Evolutionary conservation across 2,113 vertebrate species (phyloP).

Genomic region (Pavo muticus): DNA sequence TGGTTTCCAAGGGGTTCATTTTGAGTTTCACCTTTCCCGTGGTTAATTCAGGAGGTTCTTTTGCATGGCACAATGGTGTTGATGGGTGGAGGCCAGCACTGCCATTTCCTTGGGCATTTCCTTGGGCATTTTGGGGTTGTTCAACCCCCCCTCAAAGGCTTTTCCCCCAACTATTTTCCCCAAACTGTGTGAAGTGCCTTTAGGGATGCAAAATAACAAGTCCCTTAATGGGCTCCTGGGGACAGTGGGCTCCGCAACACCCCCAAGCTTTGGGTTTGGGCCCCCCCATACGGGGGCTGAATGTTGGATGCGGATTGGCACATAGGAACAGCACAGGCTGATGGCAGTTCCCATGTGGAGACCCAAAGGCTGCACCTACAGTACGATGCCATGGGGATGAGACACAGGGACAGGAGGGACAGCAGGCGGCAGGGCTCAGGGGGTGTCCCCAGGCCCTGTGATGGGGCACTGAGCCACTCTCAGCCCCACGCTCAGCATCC

Average conservation of each 20-base stretch:
- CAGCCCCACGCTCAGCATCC: neutral
- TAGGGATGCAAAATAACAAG: conserved; percentile 12
- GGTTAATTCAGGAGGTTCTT: neutral
- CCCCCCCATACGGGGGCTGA: neutral
- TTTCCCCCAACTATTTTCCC: neutral
- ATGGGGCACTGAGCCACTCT: neutral
- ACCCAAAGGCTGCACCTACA: neutral
- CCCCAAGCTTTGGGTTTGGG: neutral
- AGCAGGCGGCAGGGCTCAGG: rapidly evolving
- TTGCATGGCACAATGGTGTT: neutral
- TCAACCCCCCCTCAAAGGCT: neutral
- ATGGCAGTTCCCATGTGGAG: neutral
- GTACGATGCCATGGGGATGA: neutral
- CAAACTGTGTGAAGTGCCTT: neutral
- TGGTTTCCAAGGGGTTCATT: neutral
- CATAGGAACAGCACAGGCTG: neutral
- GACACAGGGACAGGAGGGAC: neutral
- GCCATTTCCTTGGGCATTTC: rapidly evolving
- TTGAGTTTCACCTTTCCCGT: neutral
- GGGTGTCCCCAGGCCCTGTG: neutral
- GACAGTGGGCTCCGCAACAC: neutral
- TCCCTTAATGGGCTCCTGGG: neutral
- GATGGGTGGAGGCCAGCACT: neutral
- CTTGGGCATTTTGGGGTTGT: rapidly evolving
- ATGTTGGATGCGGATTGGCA: neutral